Conservation (phyloP, 2,113 vertebrate genomes). For the Melanerpes formicivorus region DNA sequence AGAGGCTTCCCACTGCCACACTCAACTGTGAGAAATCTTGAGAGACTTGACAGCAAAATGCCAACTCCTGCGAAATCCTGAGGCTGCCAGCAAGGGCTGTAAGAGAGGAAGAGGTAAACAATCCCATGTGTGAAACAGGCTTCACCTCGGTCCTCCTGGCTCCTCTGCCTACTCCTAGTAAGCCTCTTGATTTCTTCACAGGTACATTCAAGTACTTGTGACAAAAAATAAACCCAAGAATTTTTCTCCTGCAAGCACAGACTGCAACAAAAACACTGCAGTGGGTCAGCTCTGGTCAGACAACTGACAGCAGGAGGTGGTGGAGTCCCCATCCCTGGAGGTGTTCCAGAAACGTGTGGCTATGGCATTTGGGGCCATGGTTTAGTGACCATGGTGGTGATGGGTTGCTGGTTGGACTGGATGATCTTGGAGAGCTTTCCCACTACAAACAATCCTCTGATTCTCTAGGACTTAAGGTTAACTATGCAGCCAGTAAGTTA, state of each 20-base stretch:
- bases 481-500: background rate
- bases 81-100: background rate
- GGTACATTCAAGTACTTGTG: background rate
- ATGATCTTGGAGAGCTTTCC: no score
- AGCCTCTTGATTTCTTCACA: background rate
- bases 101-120: conserved; percentile 13
- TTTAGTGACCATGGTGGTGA: no score
- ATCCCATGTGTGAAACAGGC: background rate
- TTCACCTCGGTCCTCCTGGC: background rate
- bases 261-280: background rate
- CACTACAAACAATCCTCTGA: no score
- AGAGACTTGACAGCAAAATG: conserved; percentile 49
- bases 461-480: background rate
- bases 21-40: conserved; percentile 39
- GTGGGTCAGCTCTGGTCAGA: background rate
- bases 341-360: no score
- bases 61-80: conserved; percentile 24
- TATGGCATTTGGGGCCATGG: no score
- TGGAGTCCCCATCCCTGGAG: no score
- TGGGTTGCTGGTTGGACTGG: no score
- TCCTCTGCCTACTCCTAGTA: background rate
- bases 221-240: background rate
- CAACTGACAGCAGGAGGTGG: background rate
- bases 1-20: background rate
- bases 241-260: background rate